These are phyloP conservation scores for Anticlea derivata DNA, from an alignment of 2,888 invertebrate genomes.

Conservation along the genomic window DNA sequence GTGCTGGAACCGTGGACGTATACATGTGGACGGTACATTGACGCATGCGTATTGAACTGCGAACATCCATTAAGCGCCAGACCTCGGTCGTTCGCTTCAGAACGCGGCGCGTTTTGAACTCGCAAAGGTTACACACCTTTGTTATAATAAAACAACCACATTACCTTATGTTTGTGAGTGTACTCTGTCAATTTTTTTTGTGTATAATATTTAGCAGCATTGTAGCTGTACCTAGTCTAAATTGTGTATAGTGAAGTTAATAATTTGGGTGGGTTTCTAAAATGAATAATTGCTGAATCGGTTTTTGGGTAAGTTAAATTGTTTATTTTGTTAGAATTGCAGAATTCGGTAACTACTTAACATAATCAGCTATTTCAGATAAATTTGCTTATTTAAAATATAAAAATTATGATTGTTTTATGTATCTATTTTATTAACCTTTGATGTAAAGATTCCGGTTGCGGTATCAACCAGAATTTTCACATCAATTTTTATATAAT, in stretches of 20 bases:
- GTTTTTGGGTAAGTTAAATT: background rate
- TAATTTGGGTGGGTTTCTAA: background rate
- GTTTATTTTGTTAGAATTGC: background rate
- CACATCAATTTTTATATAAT: too few relatives aligned
- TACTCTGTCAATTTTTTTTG: conserved; percentile 29
- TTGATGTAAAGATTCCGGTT: too few relatives aligned
- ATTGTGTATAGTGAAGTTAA: background rate
- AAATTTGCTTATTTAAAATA: too few relatives aligned
- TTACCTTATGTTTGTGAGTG: conserved; percentile 24
- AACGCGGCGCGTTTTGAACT: conserved; percentile 28
- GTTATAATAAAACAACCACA: conserved; percentile 20
- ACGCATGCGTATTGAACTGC: conserved; percentile 32
- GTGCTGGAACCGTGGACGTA: too few relatives aligned
- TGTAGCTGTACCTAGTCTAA: too few relatives aligned
- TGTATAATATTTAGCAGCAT: background rate
- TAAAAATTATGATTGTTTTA: too few relatives aligned
- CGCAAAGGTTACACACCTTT: conserved; percentile 2
- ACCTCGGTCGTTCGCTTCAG: conserved; percentile 23
- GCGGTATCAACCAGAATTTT: too few relatives aligned
- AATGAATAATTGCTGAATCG: background rate
- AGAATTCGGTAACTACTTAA: background rate
- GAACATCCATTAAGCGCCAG: conserved; percentile 30
- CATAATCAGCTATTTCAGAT: too few relatives aligned
- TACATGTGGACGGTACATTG: conserved; percentile 2
- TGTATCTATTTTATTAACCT: too few relatives aligned